Conservation (phyloP, 2,797 vertebrate genomes). For the Cyprinodon diabolis region DNA sequence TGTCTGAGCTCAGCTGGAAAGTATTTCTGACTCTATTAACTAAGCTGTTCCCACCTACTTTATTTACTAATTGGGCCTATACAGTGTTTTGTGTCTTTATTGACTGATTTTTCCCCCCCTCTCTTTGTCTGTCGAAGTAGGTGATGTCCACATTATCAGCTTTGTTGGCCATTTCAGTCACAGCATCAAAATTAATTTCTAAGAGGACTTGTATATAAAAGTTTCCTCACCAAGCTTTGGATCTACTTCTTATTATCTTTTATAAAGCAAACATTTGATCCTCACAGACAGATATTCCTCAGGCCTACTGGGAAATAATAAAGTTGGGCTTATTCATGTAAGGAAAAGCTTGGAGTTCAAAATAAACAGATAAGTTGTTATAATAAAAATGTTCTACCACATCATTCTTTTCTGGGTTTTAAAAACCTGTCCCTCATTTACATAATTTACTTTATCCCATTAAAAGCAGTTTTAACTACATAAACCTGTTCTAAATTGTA, state of each 20-base stretch:
- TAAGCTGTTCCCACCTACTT: too few species aligned
- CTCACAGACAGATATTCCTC: not conserved
- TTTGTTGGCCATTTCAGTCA: not conserved
- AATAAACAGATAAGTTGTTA: not conserved
- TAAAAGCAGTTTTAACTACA: conserved; percentile 28
- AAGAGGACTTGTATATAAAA: not conserved
- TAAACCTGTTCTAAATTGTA: conserved; percentile 32
- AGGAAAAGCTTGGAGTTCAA: not conserved
- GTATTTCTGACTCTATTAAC: too few species aligned
- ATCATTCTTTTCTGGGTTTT: conserved; percentile 45
- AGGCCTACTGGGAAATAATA: not conserved
- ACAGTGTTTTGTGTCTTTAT: not conserved
- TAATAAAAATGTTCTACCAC: not conserved
- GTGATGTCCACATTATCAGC: not conserved
- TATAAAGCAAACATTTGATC: not conserved
- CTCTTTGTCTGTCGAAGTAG: not conserved
- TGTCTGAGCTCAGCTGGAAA: too few species aligned
- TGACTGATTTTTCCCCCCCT: not conserved
- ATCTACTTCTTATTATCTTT: not conserved
- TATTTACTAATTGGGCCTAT: too few species aligned
- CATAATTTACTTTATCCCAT: conserved; percentile 63
- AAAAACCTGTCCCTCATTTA: conserved; percentile 49
- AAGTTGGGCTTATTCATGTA: not conserved
- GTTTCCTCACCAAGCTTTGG: not conserved
- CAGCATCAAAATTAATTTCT: not conserved